These are phyloP conservation scores for Drosophila silvestris DNA, from an alignment of 2,888 invertebrate species.

Conservation along the genomic window DNA sequence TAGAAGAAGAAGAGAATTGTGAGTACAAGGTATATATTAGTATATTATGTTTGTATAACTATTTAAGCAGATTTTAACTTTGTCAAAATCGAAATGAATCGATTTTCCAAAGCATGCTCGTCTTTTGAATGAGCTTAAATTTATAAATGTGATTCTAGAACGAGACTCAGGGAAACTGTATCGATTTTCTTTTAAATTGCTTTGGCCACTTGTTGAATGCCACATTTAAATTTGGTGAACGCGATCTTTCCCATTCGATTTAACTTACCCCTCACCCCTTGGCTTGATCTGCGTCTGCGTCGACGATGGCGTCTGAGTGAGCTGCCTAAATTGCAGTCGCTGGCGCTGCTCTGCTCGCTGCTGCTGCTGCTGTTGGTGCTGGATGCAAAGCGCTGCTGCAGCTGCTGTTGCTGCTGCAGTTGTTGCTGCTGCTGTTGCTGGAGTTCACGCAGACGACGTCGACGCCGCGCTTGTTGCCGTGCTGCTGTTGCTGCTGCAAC, in stretches of 20 bases:
- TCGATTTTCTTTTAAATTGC: not conserved
- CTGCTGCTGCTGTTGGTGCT: constrained; percentile 63
- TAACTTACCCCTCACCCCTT: constrained; percentile 69
- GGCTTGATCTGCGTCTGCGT: constrained; percentile 56
- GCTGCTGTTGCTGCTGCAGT: constrained; percentile 64
- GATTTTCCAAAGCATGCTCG: too few relatives aligned
- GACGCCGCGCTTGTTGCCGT: constrained; percentile 65
- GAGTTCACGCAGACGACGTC: constrained; percentile 65
- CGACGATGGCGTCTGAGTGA: constrained; percentile 58
- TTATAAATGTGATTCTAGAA: too few relatives aligned
- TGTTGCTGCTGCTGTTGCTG: constrained; percentile 59
- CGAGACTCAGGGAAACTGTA: not conserved
- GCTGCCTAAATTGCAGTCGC: constrained; percentile 49
- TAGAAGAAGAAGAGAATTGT: not conserved
- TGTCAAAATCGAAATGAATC: too few relatives aligned
- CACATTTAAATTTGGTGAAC: not conserved
- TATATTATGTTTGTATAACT: not conserved
- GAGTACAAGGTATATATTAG: not conserved
- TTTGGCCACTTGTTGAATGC: not conserved
- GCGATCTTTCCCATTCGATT: not conserved
- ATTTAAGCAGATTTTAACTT: too few relatives aligned
- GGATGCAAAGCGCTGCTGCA: constrained; percentile 57
- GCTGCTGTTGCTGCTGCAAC: constrained; percentile 50
- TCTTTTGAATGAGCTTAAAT: too few relatives aligned
- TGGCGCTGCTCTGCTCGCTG: constrained; percentile 51